These are phyloP conservation scores for Lophius americanus DNA, from an alignment of 2,797 vertebrate species.

Conservation along the genomic window DNA sequence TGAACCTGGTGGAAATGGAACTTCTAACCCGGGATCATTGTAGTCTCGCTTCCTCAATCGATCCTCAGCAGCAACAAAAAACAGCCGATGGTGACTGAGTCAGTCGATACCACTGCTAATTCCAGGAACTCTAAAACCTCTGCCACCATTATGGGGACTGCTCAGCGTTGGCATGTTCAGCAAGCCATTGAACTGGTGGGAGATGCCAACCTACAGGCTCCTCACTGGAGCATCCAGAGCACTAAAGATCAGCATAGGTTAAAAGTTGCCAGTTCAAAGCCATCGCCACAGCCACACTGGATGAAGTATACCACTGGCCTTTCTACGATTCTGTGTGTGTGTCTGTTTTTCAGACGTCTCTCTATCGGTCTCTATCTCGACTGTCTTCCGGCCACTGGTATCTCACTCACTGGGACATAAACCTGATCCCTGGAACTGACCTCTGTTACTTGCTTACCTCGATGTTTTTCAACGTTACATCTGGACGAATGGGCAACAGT, in stretches of 20 bases:
- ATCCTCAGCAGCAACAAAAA: background rate
- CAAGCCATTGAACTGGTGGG: background rate
- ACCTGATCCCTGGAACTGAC: slow-evolving; percentile 61
- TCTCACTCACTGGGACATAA: slow-evolving; percentile 43
- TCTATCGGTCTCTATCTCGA: slow-evolving; percentile 45
- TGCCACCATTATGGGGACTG: background rate
- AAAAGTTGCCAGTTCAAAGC: slow-evolving; percentile 61
- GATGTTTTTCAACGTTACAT: background rate
- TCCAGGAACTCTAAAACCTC: slow-evolving; percentile 4
- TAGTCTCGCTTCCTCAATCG: slow-evolving; percentile 1
- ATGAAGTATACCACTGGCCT: slow-evolving; percentile 67
- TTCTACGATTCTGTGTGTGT: slow-evolving; percentile 25
- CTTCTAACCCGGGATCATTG: background rate
- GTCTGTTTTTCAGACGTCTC: background rate
- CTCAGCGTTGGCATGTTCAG: too few relatives aligned
- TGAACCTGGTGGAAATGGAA: slow-evolving; percentile 8
- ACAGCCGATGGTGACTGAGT: background rate
- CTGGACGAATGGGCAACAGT: background rate
- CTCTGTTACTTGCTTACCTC: slow-evolving; percentile 48
- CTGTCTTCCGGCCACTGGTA: slow-evolving; percentile 19
- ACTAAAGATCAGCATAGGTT: slow-evolving; percentile 71
- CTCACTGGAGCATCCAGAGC: slow-evolving; percentile 42
- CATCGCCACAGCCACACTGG: slow-evolving; percentile 35
- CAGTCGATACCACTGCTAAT: background rate
- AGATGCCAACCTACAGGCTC: slow-evolving; percentile 54